phyloP scores from a whole-genome alignment of 2,113 vertebrate genomes.

The Saguinus imperator region DNA sequence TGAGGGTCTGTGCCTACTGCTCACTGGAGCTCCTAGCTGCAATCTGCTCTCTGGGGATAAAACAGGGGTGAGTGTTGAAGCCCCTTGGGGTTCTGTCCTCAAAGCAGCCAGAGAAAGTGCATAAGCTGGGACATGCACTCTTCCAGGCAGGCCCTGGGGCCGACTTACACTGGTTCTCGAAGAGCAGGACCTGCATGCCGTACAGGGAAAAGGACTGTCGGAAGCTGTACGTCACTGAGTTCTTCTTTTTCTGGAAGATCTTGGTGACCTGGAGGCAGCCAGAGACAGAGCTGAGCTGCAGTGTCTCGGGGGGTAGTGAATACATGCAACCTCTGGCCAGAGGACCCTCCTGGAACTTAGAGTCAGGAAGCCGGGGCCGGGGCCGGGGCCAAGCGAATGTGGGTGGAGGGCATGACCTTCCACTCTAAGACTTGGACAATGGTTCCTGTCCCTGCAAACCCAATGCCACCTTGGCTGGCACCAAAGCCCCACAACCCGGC shows the following conservation, averaged over 20 bases:
- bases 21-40: not conserved
- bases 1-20: too few species aligned
- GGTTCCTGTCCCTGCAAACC: not conserved
- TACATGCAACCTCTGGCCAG: not conserved
- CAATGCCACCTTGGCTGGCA: not conserved
- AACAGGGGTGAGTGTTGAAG: fast-evolving
- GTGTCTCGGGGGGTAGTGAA: fast-evolving
- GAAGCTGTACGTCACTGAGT: constrained; percentile 97
- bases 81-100: too few species aligned
- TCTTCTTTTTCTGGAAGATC: constrained; percentile 99
- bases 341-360: not conserved
- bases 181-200: constrained; percentile 97
- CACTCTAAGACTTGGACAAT: not conserved
- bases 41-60: fast-evolving
- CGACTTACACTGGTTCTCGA: constrained; percentile 97
- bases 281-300: not conserved
- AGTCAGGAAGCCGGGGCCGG: too few species aligned
- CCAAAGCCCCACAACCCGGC: not conserved
- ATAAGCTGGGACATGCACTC: not conserved
- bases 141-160: not conserved
- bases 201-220: constrained; percentile 97
- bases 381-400: not conserved
- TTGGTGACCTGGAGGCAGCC: constrained; percentile 92
- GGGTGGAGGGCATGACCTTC: fast-evolving
- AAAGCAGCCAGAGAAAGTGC: not conserved